These are phyloP conservation scores for Anadara kagoshimensis DNA, from an alignment of 1,140 invertebrate genomes.

Conservation along the genomic window DNA sequence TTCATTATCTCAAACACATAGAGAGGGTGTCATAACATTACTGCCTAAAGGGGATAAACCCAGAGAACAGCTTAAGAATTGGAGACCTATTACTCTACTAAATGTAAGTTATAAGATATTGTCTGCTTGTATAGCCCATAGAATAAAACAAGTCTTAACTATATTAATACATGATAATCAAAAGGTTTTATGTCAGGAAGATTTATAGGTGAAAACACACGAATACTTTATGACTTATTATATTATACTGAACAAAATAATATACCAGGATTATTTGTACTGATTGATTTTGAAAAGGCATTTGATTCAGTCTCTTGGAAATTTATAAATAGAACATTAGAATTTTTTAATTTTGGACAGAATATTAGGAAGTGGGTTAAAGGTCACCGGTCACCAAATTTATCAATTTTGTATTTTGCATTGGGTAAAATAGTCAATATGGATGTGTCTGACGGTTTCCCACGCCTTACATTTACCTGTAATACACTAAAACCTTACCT, in stretches of 20 bases:
- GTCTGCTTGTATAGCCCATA: constrained; percentile 4
- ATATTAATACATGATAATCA: neutral
- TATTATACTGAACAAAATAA: neutral
- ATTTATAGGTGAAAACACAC: constrained; percentile 15
- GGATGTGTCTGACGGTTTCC: no score
- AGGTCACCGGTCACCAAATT: no score
- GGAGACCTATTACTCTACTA: constrained; percentile 41
- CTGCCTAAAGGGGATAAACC: constrained; percentile 38
- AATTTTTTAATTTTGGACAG: no score
- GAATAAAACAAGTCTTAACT: neutral
- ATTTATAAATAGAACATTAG: no score
- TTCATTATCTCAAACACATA: constrained; percentile 7
- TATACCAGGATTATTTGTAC: neutral
- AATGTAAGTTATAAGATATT: constrained; percentile 20
- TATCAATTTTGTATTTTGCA: no score
- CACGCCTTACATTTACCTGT: no score
- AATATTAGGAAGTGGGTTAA: no score
- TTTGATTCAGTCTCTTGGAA: no score
- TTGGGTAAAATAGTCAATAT: no score
- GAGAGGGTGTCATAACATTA: neutral
- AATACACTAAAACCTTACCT: no score
- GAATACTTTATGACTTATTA: constrained; percentile 2
- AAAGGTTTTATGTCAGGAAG: neutral
- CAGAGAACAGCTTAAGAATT: constrained; percentile 33
- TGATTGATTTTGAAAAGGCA: no score